Evolutionary conservation across 2,113 vertebrate genomes (phyloP), one percentile per base, ranked within the genome.

Genomic region (Synodontis membranacea): DNA sequence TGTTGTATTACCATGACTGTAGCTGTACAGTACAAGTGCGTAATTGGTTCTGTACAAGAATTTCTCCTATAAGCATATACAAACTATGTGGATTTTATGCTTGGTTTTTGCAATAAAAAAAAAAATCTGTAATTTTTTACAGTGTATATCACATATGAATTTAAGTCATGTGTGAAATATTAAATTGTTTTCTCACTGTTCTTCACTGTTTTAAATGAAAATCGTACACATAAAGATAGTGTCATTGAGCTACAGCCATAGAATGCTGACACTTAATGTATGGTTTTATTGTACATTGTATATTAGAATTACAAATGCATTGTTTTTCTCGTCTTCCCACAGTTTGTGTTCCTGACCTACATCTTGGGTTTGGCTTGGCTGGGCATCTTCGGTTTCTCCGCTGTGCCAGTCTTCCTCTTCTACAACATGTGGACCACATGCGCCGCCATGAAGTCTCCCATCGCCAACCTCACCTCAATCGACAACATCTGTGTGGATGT

Each of bases 311-410:
- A 21, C 6, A 44, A 37, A 88, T 56, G 7, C 44, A 83, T 19
- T 52, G 9, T 52, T 58, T 85, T 60, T 85, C 23, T 89, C 68
- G 90, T 4, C 31, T 44, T 58, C 42, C 79, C 83, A 66, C 93
- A 99, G 98, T 99, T 99, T 90, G 97, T 99, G 93, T 97, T 99
- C 94, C 96, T 99, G 93, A 99, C 98, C 90, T 99, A 99, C 60
- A 95, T 99, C 90, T 95, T 99, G 64, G 95, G 95, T 82, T 95
- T 99, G 93, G 95, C 95, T 92, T 99, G 98, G 96, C 96, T 99
- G 6, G 96, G 97, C 14, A 97, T 99, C 89, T 98, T 99, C 9
- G 97, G 97, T 89, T 98, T 99, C 94, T 99, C 98, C 0, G 96
- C 97, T 1, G 97, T 99, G 91, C 98, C 98, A 0, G 97, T 99